A percentile compares a stretch with the other conserved stretches of the same genome.
Conservation (phyloP, 2,113 vertebrate species). For the Lepidothrix coronata region DNA sequence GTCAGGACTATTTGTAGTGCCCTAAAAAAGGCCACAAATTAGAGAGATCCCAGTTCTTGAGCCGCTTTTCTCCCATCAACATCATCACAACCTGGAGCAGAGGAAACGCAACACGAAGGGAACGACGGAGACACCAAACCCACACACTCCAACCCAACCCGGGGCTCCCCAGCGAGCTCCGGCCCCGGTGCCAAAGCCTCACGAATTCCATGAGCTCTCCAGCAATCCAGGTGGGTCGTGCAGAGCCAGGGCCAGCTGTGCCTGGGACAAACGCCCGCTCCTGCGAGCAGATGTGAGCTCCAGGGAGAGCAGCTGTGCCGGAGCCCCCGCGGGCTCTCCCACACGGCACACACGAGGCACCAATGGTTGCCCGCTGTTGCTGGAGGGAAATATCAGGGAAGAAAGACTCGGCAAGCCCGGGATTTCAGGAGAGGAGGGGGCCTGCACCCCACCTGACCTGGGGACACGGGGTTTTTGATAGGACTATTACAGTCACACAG, state of each 20-base stretch:
- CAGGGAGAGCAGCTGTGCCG: constrained; percentile 28
- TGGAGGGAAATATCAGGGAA: not conserved
- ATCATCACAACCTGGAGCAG: not conserved
- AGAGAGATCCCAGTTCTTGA: not conserved
- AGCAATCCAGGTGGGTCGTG: not conserved
- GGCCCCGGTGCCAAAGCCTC: not conserved
- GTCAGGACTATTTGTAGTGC: not conserved
- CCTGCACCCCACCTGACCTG: not conserved
- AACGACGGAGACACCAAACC: not conserved
- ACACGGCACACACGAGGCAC: not conserved
- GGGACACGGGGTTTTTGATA: not conserved
- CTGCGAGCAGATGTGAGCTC: not conserved
- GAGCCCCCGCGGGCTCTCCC: not conserved
- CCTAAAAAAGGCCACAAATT: not conserved
- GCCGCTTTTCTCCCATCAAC: not conserved
- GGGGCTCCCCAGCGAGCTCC: not conserved
- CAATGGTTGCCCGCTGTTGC: not conserved
- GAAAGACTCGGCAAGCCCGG: not conserved
- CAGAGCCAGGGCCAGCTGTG: not conserved
- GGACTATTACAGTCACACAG: constrained; percentile 17
- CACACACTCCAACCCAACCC: not conserved
- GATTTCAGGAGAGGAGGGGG: not conserved
- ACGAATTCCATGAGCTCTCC: not conserved
- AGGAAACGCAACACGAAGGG: not conserved
- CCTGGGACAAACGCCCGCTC: not conserved